A percentile compares a stretch with the other conserved stretches of the same genome.
phyloP scores from a whole-genome alignment of 2,113 vertebrate species.

The Ifrita kowaldi region DNA sequence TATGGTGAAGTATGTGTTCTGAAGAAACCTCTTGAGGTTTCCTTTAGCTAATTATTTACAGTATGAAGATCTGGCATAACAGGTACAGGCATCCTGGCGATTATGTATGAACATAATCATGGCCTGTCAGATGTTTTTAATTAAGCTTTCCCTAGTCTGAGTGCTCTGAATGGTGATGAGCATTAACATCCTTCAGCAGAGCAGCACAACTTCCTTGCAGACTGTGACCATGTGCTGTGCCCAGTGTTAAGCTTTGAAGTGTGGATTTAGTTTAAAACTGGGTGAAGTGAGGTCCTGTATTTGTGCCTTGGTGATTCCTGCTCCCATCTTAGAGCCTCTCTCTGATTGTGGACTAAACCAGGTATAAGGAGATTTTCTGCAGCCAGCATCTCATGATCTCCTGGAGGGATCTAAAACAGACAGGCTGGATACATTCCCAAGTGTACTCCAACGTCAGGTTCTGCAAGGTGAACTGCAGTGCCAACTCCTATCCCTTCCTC shows the following conservation, averaged over 20 bases:
- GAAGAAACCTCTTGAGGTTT: constrained; percentile 31
- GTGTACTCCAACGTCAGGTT: neutral
- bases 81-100: constrained; percentile 21
- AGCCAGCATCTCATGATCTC: neutral
- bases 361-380: neutral
- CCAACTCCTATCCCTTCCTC: neutral
- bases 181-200: neutral
- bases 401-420: neutral
- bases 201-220: neutral
- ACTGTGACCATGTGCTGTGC: neutral
- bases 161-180: constrained; percentile 10
- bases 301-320: neutral
- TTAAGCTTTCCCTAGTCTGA: constrained; percentile 43
- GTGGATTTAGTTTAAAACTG: neutral
- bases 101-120: constrained; percentile 35
- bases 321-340: neutral
- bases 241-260: neutral
- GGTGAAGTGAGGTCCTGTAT: neutral
- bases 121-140: constrained; percentile 44
- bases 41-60: constrained; percentile 42
- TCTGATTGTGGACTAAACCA: neutral
- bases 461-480: constrained; percentile 16
- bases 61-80: constrained; percentile 48
- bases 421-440: neutral
- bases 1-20: neutral